Evolutionary conservation across 2,888 invertebrate species (phyloP), one percentile per base, ranked within the genome.

Genomic region (Drosophila paranaensis): DNA sequence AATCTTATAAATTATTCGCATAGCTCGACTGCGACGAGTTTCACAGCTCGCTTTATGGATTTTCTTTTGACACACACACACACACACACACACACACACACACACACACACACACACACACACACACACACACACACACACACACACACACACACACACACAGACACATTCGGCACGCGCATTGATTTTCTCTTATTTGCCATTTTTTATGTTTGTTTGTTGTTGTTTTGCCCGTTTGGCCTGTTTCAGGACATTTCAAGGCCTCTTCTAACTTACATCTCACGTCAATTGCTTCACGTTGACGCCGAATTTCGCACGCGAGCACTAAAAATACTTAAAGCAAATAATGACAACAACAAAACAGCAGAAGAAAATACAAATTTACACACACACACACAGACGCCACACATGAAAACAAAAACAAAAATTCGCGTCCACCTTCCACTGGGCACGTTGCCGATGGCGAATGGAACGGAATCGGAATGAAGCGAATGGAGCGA

Each of bases 171-270:
- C 60, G 56, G 45, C 55, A 84, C 74, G 77, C 78, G 81, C 86
- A 84, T 84, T 84, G 84, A 84, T 84, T 84, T 84, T 84, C 84
- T 74, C 72, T 68, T 71, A 68, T 80, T 81, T 74, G 39, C 67
- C 62, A 10, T 46, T 60, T 64, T 58, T 45, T 51, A 30, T 39
- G 42, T 46, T 40, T 33, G n/a, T 75, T 61, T 60, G 27, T 60
- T 57, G n/a, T 40, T 51, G 42, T 58, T 33, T 33, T 33, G n/a
- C 39, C 55, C 37, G 71, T 50, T 70, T 74, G 58, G 58, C 72
- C 69, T 55, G 62, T 61, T 78, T 81, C 54, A 65, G 81, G 70
- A 70, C 72, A 73, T 81, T 88, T 83, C 89, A 84, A 84, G 84
- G 84, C 76, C 71, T 55, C 33, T 43, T 56, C 58, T 66, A 73